phyloP scores from a whole-genome alignment of 2,113 vertebrate species.

The Platycercus adscitus region DNA sequence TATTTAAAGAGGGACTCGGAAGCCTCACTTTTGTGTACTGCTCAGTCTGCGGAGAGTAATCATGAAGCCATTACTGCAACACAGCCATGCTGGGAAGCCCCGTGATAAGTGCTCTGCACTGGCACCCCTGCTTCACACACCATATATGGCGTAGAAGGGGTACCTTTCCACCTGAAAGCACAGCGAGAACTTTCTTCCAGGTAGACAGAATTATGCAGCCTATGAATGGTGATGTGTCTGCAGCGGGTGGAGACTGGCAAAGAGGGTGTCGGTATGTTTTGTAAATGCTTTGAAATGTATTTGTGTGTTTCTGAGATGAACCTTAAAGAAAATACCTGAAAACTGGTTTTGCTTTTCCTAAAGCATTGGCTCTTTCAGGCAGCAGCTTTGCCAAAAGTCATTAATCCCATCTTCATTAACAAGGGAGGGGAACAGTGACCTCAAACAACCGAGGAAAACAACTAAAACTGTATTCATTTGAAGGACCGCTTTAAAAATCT shows the following conservation, averaged over 20 bases:
- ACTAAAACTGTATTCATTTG: conserved; percentile 55
- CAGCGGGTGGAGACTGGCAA: not conserved
- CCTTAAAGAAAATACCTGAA: conserved; percentile 71
- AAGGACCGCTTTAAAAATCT: conserved; percentile 2
- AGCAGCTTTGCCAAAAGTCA: conserved; percentile 71
- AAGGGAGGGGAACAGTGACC: conserved; percentile 71
- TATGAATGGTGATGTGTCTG: conserved; percentile 41
- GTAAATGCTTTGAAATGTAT: conserved; percentile 71
- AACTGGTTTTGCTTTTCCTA: conserved; percentile 67
- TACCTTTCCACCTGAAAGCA: not conserved
- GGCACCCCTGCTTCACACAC: rapidly evolving
- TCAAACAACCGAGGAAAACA: conserved; percentile 75
- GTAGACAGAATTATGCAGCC: conserved; percentile 21
- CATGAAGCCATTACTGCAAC: not conserved
- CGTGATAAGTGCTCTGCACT: not conserved
- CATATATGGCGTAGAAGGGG: rapidly evolving
- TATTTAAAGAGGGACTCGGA: not conserved
- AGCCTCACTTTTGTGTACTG: not conserved
- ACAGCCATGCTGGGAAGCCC: not conserved
- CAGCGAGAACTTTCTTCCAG: conserved; percentile 50
- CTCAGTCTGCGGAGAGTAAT: not conserved
- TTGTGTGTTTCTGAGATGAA: conserved; percentile 60
- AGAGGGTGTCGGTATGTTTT: conserved; percentile 39
- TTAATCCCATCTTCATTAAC: conserved; percentile 79
- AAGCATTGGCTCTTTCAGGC: conserved; percentile 65